A percentile compares a stretch with the other conserved stretches of the same genome.
Conservation (phyloP, 2,797 vertebrate genomes). For the Gobio occitaniae region DNA sequence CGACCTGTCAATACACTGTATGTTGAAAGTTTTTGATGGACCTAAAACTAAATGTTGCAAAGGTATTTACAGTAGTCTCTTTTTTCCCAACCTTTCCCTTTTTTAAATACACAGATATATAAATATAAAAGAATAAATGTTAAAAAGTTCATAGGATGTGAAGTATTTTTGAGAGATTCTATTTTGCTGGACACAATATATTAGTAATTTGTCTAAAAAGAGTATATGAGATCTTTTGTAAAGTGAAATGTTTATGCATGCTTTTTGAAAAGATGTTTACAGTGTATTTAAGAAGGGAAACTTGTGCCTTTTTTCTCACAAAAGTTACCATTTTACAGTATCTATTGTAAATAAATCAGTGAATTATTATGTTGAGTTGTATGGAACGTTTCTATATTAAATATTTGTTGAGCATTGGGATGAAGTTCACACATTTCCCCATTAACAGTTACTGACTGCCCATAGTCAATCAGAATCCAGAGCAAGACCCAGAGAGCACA, state of each 20-base stretch:
- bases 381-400: constrained; percentile 85
- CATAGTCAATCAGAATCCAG: constrained; percentile 27
- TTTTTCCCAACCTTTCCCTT: constrained; percentile 62
- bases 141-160: constrained; percentile 94
- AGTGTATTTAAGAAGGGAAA: constrained; percentile 99
- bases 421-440: constrained; percentile 58
- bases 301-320: constrained; percentile 99
- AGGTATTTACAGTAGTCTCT: constrained; percentile 71
- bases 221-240: constrained; percentile 88
- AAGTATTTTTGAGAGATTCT: constrained; percentile 99
- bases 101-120: constrained; percentile 66
- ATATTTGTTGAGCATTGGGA: constrained; percentile 68
- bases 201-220: constrained; percentile 99
- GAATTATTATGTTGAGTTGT: constrained; percentile 86
- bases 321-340: constrained; percentile 91
- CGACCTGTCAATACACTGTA: constrained; percentile 85
- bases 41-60: constrained; percentile 87
- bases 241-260: constrained; percentile 99
- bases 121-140: constrained; percentile 83
- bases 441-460: neutral
- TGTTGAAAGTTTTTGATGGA: constrained; percentile 87
- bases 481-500: constrained; percentile 69
- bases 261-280: constrained; percentile 97
- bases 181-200: constrained; percentile 99
- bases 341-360: constrained; percentile 97